Percentiles rank a stretch among this genome's conserved stretches.
These are phyloP conservation scores for Callipepla californica DNA, from an alignment of 2,113 vertebrate species.

Conservation along the genomic window DNA sequence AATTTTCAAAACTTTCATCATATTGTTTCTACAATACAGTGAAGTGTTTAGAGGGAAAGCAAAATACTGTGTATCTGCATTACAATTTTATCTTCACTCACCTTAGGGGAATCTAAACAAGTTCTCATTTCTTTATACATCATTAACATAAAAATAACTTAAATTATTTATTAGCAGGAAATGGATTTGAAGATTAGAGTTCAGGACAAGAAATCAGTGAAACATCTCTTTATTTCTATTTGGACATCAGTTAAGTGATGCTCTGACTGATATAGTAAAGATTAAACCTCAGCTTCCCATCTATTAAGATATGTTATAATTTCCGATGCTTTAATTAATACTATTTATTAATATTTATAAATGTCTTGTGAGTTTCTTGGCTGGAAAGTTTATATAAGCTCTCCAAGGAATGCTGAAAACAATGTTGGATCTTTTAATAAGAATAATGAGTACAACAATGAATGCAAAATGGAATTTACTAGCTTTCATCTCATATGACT, in stretches of 20 bases:
- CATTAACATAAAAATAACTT: slow-evolving; percentile 25
- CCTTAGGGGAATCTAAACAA: not conserved
- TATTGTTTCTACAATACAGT: not conserved
- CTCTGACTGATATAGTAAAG: not conserved
- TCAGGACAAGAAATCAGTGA: not conserved
- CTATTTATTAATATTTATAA: not conserved
- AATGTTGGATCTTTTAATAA: slow-evolving; percentile 1
- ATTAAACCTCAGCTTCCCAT: not conserved
- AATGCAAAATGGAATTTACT: slow-evolving; percentile 44
- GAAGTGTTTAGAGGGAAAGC: not conserved
- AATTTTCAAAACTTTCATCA: slow-evolving; percentile 28
- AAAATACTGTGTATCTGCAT: not conserved
- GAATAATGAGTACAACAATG: not conserved
- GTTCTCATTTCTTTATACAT: not conserved
- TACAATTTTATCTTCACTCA: not conserved
- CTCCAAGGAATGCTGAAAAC: not conserved
- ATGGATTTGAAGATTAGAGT: not conserved
- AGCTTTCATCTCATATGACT: slow-evolving; percentile 30
- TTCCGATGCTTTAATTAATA: not conserved
- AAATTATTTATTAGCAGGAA: slow-evolving; percentile 35
- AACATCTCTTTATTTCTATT: not conserved
- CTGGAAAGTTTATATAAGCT: not conserved
- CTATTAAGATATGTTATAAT: not conserved
- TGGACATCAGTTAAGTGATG: not conserved
- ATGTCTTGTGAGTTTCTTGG: not conserved